These are phyloP conservation scores for Pomacea canaliculata DNA, from an alignment of 2,888 invertebrate species.

Conservation along the genomic window DNA sequence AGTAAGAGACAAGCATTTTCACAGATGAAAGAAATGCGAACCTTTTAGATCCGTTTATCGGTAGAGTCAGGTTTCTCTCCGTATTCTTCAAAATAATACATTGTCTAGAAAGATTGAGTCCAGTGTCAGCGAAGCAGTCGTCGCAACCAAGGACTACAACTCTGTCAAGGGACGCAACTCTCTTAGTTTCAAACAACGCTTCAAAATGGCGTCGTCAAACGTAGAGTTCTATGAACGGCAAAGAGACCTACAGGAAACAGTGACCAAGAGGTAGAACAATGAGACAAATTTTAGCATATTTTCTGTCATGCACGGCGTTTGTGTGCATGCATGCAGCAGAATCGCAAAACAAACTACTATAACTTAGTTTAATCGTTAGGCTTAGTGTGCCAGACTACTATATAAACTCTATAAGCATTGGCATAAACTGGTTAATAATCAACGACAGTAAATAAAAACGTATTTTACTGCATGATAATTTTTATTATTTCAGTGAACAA, in stretches of 20 bases:
- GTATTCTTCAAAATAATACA: conserved; percentile 21
- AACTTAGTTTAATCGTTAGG: too few species aligned
- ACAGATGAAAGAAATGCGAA: too few species aligned
- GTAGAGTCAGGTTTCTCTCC: conserved; percentile 1
- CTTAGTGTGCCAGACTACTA: too few species aligned
- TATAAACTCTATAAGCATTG: too few species aligned
- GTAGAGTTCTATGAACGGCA: conserved; percentile 62
- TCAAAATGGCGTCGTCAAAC: conserved; percentile 61
- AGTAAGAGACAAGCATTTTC: too few species aligned
- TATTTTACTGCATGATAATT: too few species aligned
- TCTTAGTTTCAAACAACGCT: conserved; percentile 10
- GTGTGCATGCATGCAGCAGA: too few species aligned
- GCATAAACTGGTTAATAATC: too few species aligned
- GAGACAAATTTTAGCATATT: too few species aligned
- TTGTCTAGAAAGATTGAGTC: background rate
- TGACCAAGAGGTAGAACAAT: conserved; percentile 50
- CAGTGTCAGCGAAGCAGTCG: background rate
- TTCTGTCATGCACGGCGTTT: too few species aligned
- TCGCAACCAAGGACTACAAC: background rate
- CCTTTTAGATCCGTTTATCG: background rate
- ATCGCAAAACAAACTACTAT: too few species aligned
- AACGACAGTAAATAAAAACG: too few species aligned
- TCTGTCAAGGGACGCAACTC: background rate
- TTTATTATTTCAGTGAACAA: conserved; percentile 50
- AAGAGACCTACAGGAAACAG: conserved; percentile 58